Evolutionary conservation across 2,113 vertebrate genomes (phyloP), one percentile per base, ranked within the genome.

Genomic region (Cephalopholis sonnerati): DNA sequence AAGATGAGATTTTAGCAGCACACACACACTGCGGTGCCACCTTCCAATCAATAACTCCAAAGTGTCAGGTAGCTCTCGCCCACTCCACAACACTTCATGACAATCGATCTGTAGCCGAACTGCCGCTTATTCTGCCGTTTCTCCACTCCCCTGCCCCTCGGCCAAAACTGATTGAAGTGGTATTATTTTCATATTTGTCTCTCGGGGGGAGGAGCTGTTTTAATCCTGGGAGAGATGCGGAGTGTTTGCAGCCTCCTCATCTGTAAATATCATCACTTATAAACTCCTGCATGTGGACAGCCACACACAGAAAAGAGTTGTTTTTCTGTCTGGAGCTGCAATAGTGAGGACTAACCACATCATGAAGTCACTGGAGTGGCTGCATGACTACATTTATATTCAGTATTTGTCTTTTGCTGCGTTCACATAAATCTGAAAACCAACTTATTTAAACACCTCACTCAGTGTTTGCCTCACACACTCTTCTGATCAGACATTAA

Each of bases 11-110:
- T 55, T 68, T 32, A 64, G 57, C 48, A 22, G 44, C 41, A 39
- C 29, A 24, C 58, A 63, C 57, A 18, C 57, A 9, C 59, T 11
- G 75, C 63, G 74, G 65, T 53, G 15, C 64, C 39, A 29, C 41
- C 55, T 18, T 36, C 84, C 48, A 39, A 76, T 88, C 86, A 84
- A 88, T 88, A 86, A 24, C 77, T 61, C 62, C 68, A 71, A n/a
- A 72, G 85, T 53, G 73, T 88, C 77, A 72, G 69, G 58, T 59
- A 50, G 54, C 74, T 77, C 39, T 4, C 10, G 10, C 55, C 62
- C 80, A 64, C 77, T 32, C 32, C 54, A 63, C 76, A 62, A 20
- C 50, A 67, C 53, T 72, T 84, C 76, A 65, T 62, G 16, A 62
- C 62, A 16, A 87, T 86, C 48, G 62, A 86, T 82, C 77, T 58